Evolutionary conservation across 2,888 invertebrate genomes (phyloP).

Genomic region (Priocnemis perturbator): DNA sequence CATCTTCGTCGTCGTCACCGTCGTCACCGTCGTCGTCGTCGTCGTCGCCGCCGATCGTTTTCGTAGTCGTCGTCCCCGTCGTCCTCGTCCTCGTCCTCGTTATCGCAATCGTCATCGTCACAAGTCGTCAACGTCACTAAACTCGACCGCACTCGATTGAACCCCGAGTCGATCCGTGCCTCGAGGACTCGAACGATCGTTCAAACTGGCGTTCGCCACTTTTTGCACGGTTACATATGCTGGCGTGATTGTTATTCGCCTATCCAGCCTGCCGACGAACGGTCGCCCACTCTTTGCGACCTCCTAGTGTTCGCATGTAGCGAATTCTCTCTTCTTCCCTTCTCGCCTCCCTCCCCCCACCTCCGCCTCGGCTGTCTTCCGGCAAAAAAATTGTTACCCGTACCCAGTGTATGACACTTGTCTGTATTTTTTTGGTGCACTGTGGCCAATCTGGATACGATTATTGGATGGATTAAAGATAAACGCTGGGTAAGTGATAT

Average conservation of each 20-base stretch:
- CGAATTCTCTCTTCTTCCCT: too few species aligned
- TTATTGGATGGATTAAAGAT: slow-evolving; percentile 59
- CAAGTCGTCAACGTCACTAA: neutral
- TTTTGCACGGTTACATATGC: too few species aligned
- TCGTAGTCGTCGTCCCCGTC: slow-evolving; percentile 15
- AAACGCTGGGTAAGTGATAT: neutral
- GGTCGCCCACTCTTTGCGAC: too few species aligned
- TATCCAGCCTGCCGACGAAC: too few species aligned
- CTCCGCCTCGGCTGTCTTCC: too few species aligned
- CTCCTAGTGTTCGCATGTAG: neutral
- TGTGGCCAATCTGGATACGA: slow-evolving; percentile 57
- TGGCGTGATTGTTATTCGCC: too few species aligned
- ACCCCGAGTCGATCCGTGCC: too few species aligned
- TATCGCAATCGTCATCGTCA: neutral
- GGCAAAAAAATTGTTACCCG: slow-evolving; percentile 30
- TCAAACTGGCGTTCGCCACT: too few species aligned
- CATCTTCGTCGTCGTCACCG: neutral
- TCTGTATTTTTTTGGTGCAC: slow-evolving; percentile 16
- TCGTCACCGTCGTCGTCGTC: neutral
- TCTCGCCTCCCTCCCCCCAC: neutral
- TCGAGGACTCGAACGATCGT: too few species aligned
- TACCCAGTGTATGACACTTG: slow-evolving; percentile 12
- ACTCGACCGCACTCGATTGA: too few species aligned
- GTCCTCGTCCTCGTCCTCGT: neutral
- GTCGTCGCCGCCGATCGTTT: neutral